Conservation (phyloP, 2,888 invertebrate genomes). For the Sericinus montela region DNA sequence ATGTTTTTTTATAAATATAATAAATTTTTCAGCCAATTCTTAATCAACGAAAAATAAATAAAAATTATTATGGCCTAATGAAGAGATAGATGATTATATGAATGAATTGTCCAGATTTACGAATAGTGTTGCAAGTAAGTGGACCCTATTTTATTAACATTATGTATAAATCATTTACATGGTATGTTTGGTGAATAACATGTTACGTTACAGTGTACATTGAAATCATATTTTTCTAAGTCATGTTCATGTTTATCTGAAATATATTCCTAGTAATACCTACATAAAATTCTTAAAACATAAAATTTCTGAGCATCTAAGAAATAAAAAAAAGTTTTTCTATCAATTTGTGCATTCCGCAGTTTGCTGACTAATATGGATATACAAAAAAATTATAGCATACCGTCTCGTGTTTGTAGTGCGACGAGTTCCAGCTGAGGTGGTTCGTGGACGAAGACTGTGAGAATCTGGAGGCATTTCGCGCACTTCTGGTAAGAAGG, state of each 20-base stretch:
- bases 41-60: conserved; percentile 27
- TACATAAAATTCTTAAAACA: conserved; percentile 6
- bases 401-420: conserved; percentile 71
- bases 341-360: conserved; percentile 12
- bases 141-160: too few relatives aligned
- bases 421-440: conserved; percentile 65
- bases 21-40: conserved; percentile 44
- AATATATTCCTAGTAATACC: conserved; percentile 2
- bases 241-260: conserved; percentile 5
- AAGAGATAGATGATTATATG: too few relatives aligned
- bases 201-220: not conserved
- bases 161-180: too few relatives aligned
- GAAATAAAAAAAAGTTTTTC: not conserved
- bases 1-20: conserved; percentile 40
- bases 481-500: conserved; percentile 64
- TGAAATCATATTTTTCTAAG: not conserved
- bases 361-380: not conserved
- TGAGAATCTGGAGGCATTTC: conserved; percentile 53
- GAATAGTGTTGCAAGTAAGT: too few relatives aligned
- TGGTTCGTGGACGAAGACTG: conserved; percentile 60
- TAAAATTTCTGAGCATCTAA: conserved; percentile 10
- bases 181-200: not conserved
- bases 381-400: conserved; percentile 18
- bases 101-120: too few relatives aligned
- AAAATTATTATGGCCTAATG: conserved; percentile 5